phyloP scores from a whole-genome alignment of 2,113 vertebrate species.

The Poeciliopsis turrubarensis region DNA sequence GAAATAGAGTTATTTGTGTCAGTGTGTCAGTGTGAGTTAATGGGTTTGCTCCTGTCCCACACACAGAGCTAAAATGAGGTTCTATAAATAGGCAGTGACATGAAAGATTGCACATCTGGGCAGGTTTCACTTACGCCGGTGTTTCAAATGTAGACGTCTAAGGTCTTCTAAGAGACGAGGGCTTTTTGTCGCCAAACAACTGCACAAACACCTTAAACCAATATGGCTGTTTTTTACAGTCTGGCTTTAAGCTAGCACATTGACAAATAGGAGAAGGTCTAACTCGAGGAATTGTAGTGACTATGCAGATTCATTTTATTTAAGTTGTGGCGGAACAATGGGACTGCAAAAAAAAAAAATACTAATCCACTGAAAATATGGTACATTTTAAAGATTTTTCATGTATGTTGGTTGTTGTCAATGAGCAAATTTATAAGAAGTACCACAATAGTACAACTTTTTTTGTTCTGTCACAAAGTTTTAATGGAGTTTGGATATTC shows the following conservation, averaged over 20 bases:
- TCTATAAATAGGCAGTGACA: neutral
- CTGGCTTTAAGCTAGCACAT: neutral
- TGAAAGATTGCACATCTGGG: neutral
- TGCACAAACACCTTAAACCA: neutral
- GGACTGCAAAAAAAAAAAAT: neutral
- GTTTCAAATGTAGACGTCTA: neutral
- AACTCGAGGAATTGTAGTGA: neutral
- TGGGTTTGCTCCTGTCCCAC: neutral
- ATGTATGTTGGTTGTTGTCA: neutral
- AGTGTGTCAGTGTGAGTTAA: neutral
- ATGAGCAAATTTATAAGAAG: neutral
- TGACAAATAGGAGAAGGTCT: neutral
- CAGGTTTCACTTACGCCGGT: neutral
- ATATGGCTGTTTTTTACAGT: neutral
- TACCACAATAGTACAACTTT: neutral
- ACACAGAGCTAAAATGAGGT: neutral
- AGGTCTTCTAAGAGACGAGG: neutral
- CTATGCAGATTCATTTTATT: neutral
- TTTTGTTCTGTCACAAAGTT: neutral
- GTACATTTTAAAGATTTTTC: neutral
- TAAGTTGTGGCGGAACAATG: neutral
- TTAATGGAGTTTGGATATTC: neutral
- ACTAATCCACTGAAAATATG: neutral
- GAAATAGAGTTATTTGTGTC: conserved; percentile 1
- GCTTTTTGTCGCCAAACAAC: neutral